Conservation (phyloP, 2,888 invertebrate genomes). For the Dione vanillae region DNA sequence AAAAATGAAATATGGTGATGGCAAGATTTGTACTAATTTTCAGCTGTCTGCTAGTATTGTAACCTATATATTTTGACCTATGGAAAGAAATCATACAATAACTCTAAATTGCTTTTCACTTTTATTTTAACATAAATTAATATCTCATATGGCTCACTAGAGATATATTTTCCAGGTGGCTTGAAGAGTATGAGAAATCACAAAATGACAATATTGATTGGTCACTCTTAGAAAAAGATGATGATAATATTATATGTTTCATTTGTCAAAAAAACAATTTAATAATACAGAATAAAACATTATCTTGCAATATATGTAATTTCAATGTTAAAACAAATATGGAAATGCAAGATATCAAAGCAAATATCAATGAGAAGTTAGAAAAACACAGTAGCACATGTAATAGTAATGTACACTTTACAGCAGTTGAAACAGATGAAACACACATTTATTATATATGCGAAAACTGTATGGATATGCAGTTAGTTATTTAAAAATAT, state of each 20-base stretch:
- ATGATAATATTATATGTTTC: conserved; percentile 78
- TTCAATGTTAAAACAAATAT: conserved; percentile 59
- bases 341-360: conserved; percentile 61
- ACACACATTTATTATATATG: conserved; percentile 73
- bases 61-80: background rate
- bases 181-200: conserved; percentile 74
- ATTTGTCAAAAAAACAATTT: conserved; percentile 77
- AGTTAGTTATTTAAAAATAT: conserved; percentile 55
- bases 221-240: conserved; percentile 67
- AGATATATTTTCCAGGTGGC: conserved; percentile 61
- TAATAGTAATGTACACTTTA: conserved; percentile 62
- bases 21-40: no score
- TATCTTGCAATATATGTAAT: conserved; percentile 70
- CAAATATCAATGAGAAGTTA: conserved; percentile 56
- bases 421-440: conserved; percentile 63
- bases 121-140: background rate
- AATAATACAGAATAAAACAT: conserved; percentile 49
- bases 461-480: conserved; percentile 70
- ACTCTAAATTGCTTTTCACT: no score
- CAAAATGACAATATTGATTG: conserved; percentile 69
- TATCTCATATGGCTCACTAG: background rate
- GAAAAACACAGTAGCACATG: conserved; percentile 66
- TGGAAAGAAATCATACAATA: no score
- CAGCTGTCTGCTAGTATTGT: background rate
- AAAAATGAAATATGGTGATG: no score